Base-by-base conservation (phyloP, 2,797 vertebrate species). In the Petrocephalus sullivani region DNA sequence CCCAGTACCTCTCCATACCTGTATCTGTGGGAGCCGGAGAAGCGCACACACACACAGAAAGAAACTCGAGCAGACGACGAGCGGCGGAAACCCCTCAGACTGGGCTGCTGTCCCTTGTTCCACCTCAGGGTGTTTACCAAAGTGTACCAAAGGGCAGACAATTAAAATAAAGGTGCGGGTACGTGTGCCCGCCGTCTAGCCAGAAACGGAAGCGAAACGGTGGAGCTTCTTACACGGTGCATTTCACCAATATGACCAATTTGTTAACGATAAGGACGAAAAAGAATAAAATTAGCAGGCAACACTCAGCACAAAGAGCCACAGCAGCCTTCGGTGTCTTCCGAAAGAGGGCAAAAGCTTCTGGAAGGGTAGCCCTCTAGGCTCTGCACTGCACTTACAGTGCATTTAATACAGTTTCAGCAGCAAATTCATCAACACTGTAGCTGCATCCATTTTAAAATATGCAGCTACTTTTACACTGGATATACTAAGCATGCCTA, bases 1-100 rank as follows among this genome's bases (percentile, higher is more conserved):
- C 33, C 51, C n/a, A 33, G 64, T 14, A 37, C 53, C 19, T 85
- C 90, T 58, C 57, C 78, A 88, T 49, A 90, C 81, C 9, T 23
- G 85, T 78, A 87, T 90, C 19, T 49, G 49, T 51, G 23, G 41
- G 19, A 21, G 16, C 78, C 9, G 16, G n/a, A 49, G 41, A 75
- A 91, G 41, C 60, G 23, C 51, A 86, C 54, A 51, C 10, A 16
- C 85, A 58, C 28, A n/a, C 49, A n/a, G 82, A 16, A 41, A 81
- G 56, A 78, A 21, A 46, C 84, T 46, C 3, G 54, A 53, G 9
- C 51, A 28, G 46, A 41, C 12, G 0, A 2, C 67, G 14, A 41
- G 67, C 5, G 0, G 67, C 16, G 67, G 37, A 46, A 78, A 51
- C 2, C 82, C 82, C 21, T 21, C n/a, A 23, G 9, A n/a, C n/a